These are phyloP conservation scores for Drosophila fungiperda DNA, from an alignment of 2,888 invertebrate genomes.

Conservation along the genomic window DNA sequence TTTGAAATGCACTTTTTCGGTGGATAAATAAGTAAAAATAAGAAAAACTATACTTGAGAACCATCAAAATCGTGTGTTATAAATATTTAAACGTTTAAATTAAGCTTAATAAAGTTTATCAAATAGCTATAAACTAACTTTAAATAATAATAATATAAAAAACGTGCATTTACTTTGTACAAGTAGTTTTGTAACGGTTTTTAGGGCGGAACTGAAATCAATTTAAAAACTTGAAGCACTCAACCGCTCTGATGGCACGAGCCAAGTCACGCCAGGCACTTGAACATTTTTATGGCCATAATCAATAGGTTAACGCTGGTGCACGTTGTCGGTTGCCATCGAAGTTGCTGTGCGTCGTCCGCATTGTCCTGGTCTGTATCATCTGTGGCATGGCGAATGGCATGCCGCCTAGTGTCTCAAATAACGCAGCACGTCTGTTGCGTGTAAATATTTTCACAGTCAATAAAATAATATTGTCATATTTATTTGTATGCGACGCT, in stretches of 20 bases:
- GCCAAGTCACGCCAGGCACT: conserved; percentile 13
- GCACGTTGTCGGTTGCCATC: conserved; percentile 8
- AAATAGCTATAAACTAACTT: background rate
- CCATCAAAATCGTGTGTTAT: background rate
- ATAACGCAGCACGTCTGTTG: conserved; percentile 63
- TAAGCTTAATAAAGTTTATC: background rate
- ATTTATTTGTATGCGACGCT: conserved; percentile 60
- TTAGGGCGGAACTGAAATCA: background rate
- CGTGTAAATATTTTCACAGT: conserved; percentile 82
- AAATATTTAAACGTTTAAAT: background rate
- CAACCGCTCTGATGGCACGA: too few species aligned
- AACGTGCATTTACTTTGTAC: background rate
- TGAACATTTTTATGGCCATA: conserved; percentile 59
- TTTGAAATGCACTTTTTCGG: background rate
- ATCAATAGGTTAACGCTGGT: conserved; percentile 52
- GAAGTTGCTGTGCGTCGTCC: conserved; percentile 8
- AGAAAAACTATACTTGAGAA: background rate
- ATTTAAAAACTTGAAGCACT: conserved; percentile 13
- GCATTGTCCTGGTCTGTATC: conserved; percentile 14
- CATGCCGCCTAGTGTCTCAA: conserved; percentile 59
- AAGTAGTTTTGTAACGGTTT: background rate
- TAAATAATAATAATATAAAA: background rate
- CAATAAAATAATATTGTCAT: conserved; percentile 82
- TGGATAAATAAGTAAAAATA: background rate
- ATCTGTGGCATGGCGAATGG: conserved; percentile 24